A percentile compares a stretch with the other conserved stretches of the same genome.
Conservation (phyloP, 2,113 vertebrate genomes). For the Nycticebus coucang region DNA sequence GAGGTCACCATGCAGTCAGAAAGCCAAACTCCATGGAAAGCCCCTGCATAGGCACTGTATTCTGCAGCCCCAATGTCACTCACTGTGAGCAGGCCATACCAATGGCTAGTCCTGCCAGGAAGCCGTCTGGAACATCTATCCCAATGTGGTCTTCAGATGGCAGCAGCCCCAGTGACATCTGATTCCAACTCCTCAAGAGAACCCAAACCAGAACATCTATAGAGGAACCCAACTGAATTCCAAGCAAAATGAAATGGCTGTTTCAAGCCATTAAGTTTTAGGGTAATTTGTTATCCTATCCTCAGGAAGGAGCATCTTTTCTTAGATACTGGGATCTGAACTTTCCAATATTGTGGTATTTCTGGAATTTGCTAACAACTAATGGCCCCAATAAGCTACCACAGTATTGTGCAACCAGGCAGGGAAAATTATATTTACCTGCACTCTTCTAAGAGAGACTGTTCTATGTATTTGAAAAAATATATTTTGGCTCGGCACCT, state of each 20-base stretch:
- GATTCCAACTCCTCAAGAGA: not conserved
- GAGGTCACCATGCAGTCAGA: not conserved
- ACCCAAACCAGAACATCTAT: not conserved
- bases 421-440: not conserved
- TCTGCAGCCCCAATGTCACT: not conserved
- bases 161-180: not conserved
- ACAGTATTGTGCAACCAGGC: not conserved
- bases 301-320: constrained; percentile 11
- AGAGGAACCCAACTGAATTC: not conserved
- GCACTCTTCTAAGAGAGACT: not conserved
- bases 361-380: not conserved
- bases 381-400: not conserved
- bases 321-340: not conserved
- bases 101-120: not conserved
- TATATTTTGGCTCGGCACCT: not conserved
- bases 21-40: not conserved
- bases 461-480: not conserved
- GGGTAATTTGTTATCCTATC: not conserved
- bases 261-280: not conserved
- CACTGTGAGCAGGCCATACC: not conserved
- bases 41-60: not conserved
- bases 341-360: not conserved
- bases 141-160: not conserved
- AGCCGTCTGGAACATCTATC: not conserved
- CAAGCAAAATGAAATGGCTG: not conserved